Evolutionary conservation across 2,113 vertebrate genomes (phyloP).

Genomic region (Chaetura pelagica): DNA sequence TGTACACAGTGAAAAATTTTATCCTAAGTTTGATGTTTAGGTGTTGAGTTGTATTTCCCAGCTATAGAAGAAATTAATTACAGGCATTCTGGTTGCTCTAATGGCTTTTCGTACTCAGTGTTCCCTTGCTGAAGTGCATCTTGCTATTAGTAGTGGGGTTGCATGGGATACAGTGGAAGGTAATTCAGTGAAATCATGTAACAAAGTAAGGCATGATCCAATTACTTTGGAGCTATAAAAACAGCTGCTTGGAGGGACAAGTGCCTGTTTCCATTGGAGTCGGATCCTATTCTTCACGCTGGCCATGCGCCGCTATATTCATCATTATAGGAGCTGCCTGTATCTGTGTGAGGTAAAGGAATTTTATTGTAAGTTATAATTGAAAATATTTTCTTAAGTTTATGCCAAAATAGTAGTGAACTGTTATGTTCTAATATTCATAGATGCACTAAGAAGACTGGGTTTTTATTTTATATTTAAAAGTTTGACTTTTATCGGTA

Average conservation of each 20-base stretch:
- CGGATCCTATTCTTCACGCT: background rate
- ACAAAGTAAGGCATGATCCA: background rate
- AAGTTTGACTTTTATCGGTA: background rate
- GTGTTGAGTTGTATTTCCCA: conserved; percentile 4
- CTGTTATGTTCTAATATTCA: background rate
- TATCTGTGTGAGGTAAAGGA: conserved; percentile 72
- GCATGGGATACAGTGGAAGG: conserved; percentile 17
- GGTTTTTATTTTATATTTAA: background rate
- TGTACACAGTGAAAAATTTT: no score
- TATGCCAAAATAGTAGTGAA: background rate
- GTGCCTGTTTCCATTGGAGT: background rate
- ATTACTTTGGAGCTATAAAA: conserved; percentile 28
- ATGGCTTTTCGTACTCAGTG: conserved; percentile 2
- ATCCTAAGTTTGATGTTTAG: background rate
- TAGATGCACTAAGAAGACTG: background rate
- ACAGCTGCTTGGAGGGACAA: background rate
- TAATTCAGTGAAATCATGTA: conserved; percentile 36
- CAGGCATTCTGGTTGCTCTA: conserved; percentile 14
- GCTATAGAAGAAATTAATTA: background rate
- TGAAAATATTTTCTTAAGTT: background rate
- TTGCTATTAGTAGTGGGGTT: conserved; percentile 63
- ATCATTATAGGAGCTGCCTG: conserved; percentile 63
- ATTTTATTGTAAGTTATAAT: conserved; percentile 11
- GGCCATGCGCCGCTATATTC: conserved; percentile 68
- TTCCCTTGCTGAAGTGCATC: conserved; percentile 64